A percentile compares a stretch with the other conserved stretches of the same genome.
These are phyloP conservation scores for Cylindroiulus punctatus DNA, from an alignment of 2,888 invertebrate genomes.

Conservation along the genomic window DNA sequence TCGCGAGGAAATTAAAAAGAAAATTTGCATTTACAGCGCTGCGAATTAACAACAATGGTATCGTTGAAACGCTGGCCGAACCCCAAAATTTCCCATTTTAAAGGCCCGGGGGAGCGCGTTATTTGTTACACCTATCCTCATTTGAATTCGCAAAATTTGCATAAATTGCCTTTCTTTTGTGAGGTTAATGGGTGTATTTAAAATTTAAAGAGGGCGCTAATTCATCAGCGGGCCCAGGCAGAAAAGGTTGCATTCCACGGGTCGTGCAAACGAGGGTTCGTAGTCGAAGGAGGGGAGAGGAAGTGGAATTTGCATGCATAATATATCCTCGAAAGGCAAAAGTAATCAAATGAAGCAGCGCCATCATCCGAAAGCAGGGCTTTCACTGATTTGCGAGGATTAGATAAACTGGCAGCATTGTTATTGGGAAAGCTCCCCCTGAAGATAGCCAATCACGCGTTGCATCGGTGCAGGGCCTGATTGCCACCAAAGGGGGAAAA, in stretches of 20 bases:
- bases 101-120: not conserved
- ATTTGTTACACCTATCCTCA: constrained; percentile 45
- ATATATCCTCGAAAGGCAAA: constrained; percentile 45
- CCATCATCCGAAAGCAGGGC: constrained; percentile 26
- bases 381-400: constrained; percentile 26
- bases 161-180: constrained; percentile 43
- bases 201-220: constrained; percentile 38
- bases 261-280: not conserved
- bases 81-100: constrained; percentile 37
- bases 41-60: constrained; percentile 23
- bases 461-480: not conserved
- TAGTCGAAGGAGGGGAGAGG: constrained; percentile 20
- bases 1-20: constrained; percentile 19
- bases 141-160: constrained; percentile 19
- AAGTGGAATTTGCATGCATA: constrained; percentile 45
- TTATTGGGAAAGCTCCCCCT: constrained; percentile 40
- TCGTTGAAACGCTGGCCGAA: constrained; percentile 5
- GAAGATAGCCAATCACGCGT: constrained; percentile 4
- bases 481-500: not conserved
- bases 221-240: constrained; percentile 11
- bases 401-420: constrained; percentile 28
- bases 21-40: constrained; percentile 31
- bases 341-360: constrained; percentile 39
- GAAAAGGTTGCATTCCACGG: constrained; percentile 25
- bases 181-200: constrained; percentile 43